These are phyloP conservation scores for Perithous albicinctus DNA, from an alignment of 2,888 invertebrate species.

Conservation along the genomic window DNA sequence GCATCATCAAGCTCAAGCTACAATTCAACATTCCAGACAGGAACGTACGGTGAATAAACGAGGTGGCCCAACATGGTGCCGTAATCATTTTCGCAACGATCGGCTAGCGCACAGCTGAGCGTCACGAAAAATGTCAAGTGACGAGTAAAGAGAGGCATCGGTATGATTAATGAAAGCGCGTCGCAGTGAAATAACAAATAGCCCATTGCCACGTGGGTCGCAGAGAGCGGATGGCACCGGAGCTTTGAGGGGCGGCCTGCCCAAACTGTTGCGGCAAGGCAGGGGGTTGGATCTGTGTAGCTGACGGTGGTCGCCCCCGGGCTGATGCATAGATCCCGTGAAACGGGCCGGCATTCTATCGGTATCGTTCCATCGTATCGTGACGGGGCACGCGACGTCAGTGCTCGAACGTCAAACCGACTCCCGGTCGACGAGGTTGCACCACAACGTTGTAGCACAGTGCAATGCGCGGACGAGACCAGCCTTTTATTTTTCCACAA, in stretches of 20 bases:
- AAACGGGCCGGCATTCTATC: slow-evolving; percentile 65
- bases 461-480: slow-evolving; percentile 27
- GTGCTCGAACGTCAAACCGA: slow-evolving; percentile 59
- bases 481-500: slow-evolving; percentile 39
- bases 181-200: slow-evolving; percentile 82
- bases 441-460: slow-evolving; percentile 6
- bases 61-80: slow-evolving; percentile 7
- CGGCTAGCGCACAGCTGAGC: slow-evolving; percentile 21
- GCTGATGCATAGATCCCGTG: slow-evolving; percentile 64
- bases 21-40: neutral
- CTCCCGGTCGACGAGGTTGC: slow-evolving; percentile 30
- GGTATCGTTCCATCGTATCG: slow-evolving; percentile 73
- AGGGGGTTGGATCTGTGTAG: slow-evolving; percentile 26
- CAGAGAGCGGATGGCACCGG: slow-evolving; percentile 40
- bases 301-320: slow-evolving; percentile 43
- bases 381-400: slow-evolving; percentile 77
- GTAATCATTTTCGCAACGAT: slow-evolving; percentile 27
- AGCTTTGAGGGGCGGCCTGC: neutral
- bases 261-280: slow-evolving; percentile 12
- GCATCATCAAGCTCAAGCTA: neutral
- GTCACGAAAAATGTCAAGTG: slow-evolving; percentile 77
- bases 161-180: slow-evolving; percentile 81
- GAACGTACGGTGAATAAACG: neutral
- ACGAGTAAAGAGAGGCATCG: slow-evolving; percentile 74
- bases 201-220: slow-evolving; percentile 73